Conservation (phyloP, 2,888 invertebrate species). For the Drosophila heteroneura region DNA sequence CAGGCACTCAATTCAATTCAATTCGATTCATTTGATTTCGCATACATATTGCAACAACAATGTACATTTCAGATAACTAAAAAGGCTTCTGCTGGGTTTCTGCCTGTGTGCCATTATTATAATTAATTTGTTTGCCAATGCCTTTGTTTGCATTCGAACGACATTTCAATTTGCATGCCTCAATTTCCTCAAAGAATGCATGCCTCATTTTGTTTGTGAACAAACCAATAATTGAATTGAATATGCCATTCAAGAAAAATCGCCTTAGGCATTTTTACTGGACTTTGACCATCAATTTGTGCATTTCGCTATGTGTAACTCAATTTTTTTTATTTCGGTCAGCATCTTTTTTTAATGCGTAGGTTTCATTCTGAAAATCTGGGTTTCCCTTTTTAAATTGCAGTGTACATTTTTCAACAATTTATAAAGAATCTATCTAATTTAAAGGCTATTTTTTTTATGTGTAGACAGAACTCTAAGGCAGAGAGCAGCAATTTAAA, state of each 20-base stretch:
- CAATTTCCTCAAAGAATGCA: not conserved
- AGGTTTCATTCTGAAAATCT: not conserved
- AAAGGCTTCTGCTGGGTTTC: not conserved
- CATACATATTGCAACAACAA: not conserved
- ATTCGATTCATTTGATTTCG: not conserved
- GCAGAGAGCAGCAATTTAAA: not conserved
- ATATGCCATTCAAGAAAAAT: not conserved
- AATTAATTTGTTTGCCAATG: not conserved
- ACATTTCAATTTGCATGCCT: slow-evolving; percentile 4
- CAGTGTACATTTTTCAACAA: not conserved
- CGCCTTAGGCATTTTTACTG: not conserved
- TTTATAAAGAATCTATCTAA: too few relatives aligned
- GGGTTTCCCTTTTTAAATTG: not conserved
- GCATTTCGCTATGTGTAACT: not conserved
- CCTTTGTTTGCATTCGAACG: not conserved
- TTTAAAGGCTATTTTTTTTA: not conserved
- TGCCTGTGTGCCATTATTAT: not conserved
- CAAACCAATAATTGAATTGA: slow-evolving; percentile 9
- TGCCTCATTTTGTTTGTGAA: not conserved
- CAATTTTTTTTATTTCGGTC: not conserved
- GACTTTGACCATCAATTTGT: not conserved
- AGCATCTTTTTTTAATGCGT: not conserved
- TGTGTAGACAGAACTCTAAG: not conserved
- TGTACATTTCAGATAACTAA: not conserved
- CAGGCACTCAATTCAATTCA: not conserved